Evolutionary conservation across 2,797 vertebrate species (phyloP), one percentile per base, ranked within the genome.

Genomic region (Pangasius mekongensis): DNA sequence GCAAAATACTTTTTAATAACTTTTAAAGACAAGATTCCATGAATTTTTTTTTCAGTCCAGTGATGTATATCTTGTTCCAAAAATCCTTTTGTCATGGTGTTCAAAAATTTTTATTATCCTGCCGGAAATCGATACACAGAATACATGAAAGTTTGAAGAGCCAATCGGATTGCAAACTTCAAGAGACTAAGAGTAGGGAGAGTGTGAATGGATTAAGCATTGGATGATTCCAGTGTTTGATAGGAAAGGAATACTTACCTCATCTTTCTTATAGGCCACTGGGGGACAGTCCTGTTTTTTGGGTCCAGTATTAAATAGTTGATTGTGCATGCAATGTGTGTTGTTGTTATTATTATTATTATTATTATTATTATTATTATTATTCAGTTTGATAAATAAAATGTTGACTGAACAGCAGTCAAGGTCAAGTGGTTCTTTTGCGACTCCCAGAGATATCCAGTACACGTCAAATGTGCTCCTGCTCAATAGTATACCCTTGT

Each of bases 261-360:
- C 56, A 62, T 64, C 49, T 69, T 27, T 88, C 66, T 87, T 84
- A 69, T 71, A 89, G 80, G 76, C 66, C 86, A 82, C 83, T 89
- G 49, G 22, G 62, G 39, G 33, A 81, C 47, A 83, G 67, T 89
- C 64, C 47, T 56, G 49, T 88, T 89, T 86, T 83, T 22, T 20
- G 30, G 66, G 16, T 18, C 4, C 30, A 67, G 30, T 14, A 33
- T 67, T 67, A 66, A 14, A 66, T 66, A n/a, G 24, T 10, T 30
- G 22, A 69, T 69, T 69, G 66, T 16, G 58, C 58, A 60, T 6
- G 20, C 58, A 60, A 18, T 69, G 16, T 30, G n/a, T 16, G 5
- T 71, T 39, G 3, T 71, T 67, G 33, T 67, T 67, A 33, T 33
- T 67, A 67, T 67, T 67, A 67, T 33, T 67, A 67, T 67, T 67